Evolutionary conservation across 2,113 vertebrate species (phyloP), one percentile per base, ranked within the genome.

Genomic region (Xyrauchen texanus): DNA sequence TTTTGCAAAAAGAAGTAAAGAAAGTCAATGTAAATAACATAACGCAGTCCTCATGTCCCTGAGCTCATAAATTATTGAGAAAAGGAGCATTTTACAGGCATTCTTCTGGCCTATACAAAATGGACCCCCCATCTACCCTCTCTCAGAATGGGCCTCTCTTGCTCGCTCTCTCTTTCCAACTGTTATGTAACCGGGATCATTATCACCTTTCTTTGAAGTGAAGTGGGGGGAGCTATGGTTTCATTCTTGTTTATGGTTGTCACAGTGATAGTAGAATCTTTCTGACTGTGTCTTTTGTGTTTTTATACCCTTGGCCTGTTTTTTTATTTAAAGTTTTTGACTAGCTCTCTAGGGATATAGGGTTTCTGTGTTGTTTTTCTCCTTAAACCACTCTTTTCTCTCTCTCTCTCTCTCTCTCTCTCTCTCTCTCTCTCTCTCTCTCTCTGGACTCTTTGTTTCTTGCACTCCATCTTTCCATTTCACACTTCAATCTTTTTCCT

Each of bases 121-220:
- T 34, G 3, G 21, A 3, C 21, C 21, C 21, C 21, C 21, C 21
- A 34, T 34, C 21, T 34, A 34, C 21, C 21, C 21, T 34, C 21
- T 34, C 21, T 34, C 21, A 34, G 21, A 34, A 62, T 9, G 6
- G 66, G 55, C 9, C 57, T 42, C 55, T 44, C 34, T 42, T 45
- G 34, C 53, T 53, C 58, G 47, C 21, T 68, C 9, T 67, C 46
- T 82, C 13, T 60, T 13, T 77, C 60, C 47, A 46, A 47, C 13
- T 21, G 44, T 78, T 74, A 71, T 8, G 65, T 63, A 62, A 76
- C 58, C n/a, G 11, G 51, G 75, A 69, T 71, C 60, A 71, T 73
- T 78, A 67, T 66, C 64, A 81, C 21, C 62, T 66, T 81, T 70
- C 11, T 4, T 79, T 74, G 58, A 66, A 68, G 81, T 80, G 47